Conservation (phyloP, 2,888 invertebrate species). For the Ariolimax columbianus region DNA sequence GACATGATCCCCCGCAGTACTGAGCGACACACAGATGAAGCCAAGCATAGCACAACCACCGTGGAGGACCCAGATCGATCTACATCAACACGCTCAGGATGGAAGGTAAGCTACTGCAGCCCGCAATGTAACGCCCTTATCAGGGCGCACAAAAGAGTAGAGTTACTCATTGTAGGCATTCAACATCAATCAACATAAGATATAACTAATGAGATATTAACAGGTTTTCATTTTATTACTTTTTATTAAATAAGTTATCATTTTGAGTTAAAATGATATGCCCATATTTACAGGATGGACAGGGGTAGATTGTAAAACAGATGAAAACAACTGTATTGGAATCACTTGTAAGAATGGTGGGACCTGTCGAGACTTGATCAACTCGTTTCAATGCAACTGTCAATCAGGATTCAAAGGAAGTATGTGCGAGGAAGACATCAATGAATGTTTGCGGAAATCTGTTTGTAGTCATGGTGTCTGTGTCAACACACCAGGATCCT, state of each 20-base stretch:
- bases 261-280: neutral
- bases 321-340: conserved; percentile 20
- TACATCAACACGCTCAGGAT: too few relatives aligned
- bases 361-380: conserved; percentile 8
- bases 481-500: conserved; percentile 26
- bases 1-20: too few relatives aligned
- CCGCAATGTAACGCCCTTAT: too few relatives aligned
- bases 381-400: conserved; percentile 9
- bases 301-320: conserved; percentile 6
- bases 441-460: neutral
- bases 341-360: conserved; percentile 25
- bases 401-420: conserved; percentile 3
- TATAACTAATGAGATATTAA: too few relatives aligned
- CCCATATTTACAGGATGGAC: conserved; percentile 10
- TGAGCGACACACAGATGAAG: too few relatives aligned
- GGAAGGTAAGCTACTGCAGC: too few relatives aligned
- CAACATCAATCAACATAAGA: too few relatives aligned
- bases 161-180: too few relatives aligned
- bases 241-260: neutral
- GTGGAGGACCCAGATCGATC: too few relatives aligned
- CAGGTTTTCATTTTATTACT: too few relatives aligned
- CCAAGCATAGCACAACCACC: too few relatives aligned
- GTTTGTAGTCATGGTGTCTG: conserved; percentile 30
- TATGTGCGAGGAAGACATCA: conserved; percentile 14
- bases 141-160: too few relatives aligned